These are phyloP conservation scores for Epistrophella euchroma DNA, from an alignment of 2,888 invertebrate genomes.

Conservation along the genomic window DNA sequence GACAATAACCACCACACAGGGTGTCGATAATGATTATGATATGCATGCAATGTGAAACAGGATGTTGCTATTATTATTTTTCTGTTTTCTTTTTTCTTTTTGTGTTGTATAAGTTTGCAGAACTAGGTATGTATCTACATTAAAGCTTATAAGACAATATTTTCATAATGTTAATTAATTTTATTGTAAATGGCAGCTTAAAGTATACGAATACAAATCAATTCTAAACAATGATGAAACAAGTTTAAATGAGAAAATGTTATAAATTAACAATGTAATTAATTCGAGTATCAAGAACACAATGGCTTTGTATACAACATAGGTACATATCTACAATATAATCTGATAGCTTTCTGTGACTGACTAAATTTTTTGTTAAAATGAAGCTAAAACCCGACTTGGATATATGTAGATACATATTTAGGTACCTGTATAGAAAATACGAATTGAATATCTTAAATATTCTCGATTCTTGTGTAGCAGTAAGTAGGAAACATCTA, in stretches of 20 bases:
- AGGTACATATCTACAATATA: not conserved
- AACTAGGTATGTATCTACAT: no score
- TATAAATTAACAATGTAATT: constrained; percentile 1
- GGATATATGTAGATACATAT: no score
- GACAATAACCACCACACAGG: constrained; percentile 14
- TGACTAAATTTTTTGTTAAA: not conserved
- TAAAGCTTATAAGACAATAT: constrained; percentile 31
- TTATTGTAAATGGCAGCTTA: constrained; percentile 12
- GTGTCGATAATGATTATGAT: constrained; percentile 32
- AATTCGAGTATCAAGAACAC: constrained; percentile 14
- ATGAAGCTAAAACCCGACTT: not conserved
- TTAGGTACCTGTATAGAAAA: no score
- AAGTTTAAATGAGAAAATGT: constrained; percentile 3
- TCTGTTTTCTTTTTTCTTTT: not conserved
- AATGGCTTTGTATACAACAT: not conserved
- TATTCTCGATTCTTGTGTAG: no score
- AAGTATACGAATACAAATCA: constrained; percentile 5
- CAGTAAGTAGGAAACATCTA: no score
- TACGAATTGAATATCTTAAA: no score
- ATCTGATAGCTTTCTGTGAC: not conserved
- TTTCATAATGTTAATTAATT: constrained; percentile 52
- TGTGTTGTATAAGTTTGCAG: no score
- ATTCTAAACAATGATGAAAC: not conserved
- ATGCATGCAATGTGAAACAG: constrained; percentile 66
- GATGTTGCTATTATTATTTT: constrained; percentile 49